Evolutionary conservation across 2,888 invertebrate species (phyloP), one percentile per base, ranked within the genome.

Genomic region (Brachyopa scutellaris): DNA sequence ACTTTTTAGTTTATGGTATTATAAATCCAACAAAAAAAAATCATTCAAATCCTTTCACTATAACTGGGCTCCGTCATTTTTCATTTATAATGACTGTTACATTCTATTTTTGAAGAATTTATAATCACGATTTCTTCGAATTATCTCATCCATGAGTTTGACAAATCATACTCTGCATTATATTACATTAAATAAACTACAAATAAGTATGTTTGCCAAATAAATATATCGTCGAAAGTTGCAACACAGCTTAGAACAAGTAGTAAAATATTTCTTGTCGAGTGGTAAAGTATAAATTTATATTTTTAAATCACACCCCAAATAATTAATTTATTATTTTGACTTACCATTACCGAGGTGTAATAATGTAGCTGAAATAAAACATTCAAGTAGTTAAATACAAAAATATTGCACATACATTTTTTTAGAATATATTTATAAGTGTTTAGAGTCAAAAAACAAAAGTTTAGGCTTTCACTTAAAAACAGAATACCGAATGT

Each of bases 371-470:
- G 9, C 13, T 23, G 15, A 45, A 33, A n/a, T 38, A 26, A 36
- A 47, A 7, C 47, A 42, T 49, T 64, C 17, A 11, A 51, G 51
- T 31, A 51, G 31, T 36, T 42, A 29, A 29, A 62, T 31, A 33
- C 19, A 21, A 61, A 8, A 51, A 49, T 47, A 61, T 47, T 62
- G 69, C 76, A 61, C 55, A 69, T 29, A 47, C 4, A 33, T 29
- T 67, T 38, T 36, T 36, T 23, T 47, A 21, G 8, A 59, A 11
- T 38, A 49, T 7, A 15, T 3, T 17, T 8, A 53, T 55, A 55
- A 7, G 11, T 62, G 38, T 57, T 45, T 45, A 61, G 40, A 62
- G 51, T 33, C 23, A 5, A 53, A 40, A 23, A 21, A 11, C 5
- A 19, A 45, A 62, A 64, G 15, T 0, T 1, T 36, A 19, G 26